Conservation (phyloP, 2,797 vertebrate species). For the Chrosomus eos region DNA sequence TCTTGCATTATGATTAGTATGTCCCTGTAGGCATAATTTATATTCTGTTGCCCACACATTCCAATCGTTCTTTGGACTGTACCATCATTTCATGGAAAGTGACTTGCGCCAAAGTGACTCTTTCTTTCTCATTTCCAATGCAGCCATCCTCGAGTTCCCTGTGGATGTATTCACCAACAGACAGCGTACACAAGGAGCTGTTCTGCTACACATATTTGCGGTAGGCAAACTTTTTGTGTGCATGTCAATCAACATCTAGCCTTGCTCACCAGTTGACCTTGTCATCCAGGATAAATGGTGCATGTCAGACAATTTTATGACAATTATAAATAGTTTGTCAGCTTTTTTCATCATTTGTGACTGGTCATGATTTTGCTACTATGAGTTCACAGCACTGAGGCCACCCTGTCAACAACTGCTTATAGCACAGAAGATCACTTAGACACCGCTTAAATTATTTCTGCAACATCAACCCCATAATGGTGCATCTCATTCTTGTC, state of each 20-base stretch:
- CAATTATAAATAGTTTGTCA: slow-evolving; percentile 50
- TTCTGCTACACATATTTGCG: slow-evolving; percentile 84
- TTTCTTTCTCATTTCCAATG: too few relatives aligned
- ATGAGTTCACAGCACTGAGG: background rate
- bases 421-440: slow-evolving; percentile 18
- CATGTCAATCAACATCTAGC: slow-evolving; percentile 40
- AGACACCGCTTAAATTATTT: background rate
- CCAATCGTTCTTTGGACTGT: background rate
- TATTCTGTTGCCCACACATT: slow-evolving; percentile 7
- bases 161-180: slow-evolving; percentile 83
- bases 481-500: background rate
- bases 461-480: background rate
- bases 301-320: slow-evolving; percentile 51
- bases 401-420: background rate
- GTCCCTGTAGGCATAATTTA: background rate
- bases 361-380: slow-evolving; percentile 15
- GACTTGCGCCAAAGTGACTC: background rate
- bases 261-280: slow-evolving; percentile 20
- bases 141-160: slow-evolving; percentile 86
- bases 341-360: slow-evolving; percentile 30
- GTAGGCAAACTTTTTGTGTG: slow-evolving; percentile 73
- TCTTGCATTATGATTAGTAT: background rate
- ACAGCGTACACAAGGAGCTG: slow-evolving; percentile 80
- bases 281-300: slow-evolving; percentile 40
- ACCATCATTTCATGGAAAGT: slow-evolving; percentile 17